Evolutionary conservation across 2,888 invertebrate species (phyloP).

Genomic region (Anthoptus insignis): DNA sequence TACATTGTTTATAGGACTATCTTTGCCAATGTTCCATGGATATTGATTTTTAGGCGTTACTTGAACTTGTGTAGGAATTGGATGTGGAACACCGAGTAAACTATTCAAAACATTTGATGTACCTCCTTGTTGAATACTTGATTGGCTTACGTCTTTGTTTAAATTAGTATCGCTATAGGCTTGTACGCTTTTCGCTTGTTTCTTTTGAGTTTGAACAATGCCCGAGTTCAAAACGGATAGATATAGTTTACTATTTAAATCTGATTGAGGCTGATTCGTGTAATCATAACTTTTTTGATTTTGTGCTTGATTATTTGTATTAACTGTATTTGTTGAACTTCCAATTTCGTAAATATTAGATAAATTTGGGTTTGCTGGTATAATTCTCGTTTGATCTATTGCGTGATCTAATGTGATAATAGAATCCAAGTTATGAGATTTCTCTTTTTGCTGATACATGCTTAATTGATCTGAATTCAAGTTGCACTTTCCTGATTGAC

Average conservation of each 20-base stretch:
- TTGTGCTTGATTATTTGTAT: background rate
- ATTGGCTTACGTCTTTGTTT: background rate
- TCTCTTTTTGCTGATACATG: background rate
- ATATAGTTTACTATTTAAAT: background rate
- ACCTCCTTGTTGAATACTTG: background rate
- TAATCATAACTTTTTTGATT: background rate
- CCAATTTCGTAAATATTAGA: background rate
- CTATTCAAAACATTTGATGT: background rate
- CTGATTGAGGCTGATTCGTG: background rate
- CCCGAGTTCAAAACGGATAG: background rate
- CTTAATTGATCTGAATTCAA: background rate
- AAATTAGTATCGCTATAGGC: no score
- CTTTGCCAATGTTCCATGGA: background rate
- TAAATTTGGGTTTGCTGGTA: background rate
- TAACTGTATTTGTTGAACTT: background rate
- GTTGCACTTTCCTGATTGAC: conserved; percentile 13
- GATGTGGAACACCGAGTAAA: background rate
- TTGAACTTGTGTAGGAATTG: background rate
- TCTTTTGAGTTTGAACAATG: background rate
- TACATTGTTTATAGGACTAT: background rate
- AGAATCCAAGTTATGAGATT: background rate
- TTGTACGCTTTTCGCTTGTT: no score
- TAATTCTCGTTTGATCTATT: background rate
- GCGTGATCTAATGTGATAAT: background rate
- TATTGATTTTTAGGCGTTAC: background rate